phyloP scores from a whole-genome alignment of 2,888 invertebrate species.

The Lobophora halterata region DNA sequence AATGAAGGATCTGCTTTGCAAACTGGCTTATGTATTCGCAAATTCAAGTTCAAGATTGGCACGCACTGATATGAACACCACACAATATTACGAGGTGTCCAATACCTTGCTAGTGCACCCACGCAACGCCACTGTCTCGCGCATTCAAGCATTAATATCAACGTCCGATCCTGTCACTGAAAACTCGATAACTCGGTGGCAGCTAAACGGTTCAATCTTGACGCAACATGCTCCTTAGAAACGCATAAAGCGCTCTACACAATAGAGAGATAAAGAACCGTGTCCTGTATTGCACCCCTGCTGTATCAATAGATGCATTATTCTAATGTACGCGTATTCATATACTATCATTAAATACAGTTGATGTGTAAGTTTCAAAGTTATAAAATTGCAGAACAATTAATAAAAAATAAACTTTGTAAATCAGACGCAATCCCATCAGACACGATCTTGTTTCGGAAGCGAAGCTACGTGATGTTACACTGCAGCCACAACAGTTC shows the following conservation, averaged over 20 bases:
- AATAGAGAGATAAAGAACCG: slow-evolving; percentile 73
- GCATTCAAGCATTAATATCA: slow-evolving; percentile 50
- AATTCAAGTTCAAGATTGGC: slow-evolving; percentile 39
- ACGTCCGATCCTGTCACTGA: slow-evolving; percentile 45
- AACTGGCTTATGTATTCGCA: slow-evolving; percentile 16
- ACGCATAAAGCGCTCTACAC: slow-evolving; percentile 56
- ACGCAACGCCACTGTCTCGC: slow-evolving; percentile 47
- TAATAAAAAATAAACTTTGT: slow-evolving; percentile 63
- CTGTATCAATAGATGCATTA: too few relatives aligned
- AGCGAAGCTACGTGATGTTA: slow-evolving; percentile 66
- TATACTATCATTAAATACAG: too few relatives aligned
- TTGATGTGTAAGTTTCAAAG: too few relatives aligned
- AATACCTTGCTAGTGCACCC: slow-evolving; percentile 43
- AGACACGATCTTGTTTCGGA: slow-evolving; percentile 56
- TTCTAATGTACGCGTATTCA: too few relatives aligned
- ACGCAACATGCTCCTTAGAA: slow-evolving; percentile 30
- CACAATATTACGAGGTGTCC: slow-evolving; percentile 31
- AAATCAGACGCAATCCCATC: slow-evolving; percentile 59
- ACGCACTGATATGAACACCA: slow-evolving; percentile 37
- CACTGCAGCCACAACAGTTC: slow-evolving; percentile 62
- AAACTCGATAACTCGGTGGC: slow-evolving; percentile 54
- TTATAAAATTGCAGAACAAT: too few relatives aligned
- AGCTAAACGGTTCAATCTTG: slow-evolving; percentile 43
- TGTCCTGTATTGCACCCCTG: slow-evolving; percentile 58
- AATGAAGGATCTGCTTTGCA: too few relatives aligned